phyloP scores from a whole-genome alignment of 2,797 vertebrate genomes.

The Melanotaenia parkinsoni region DNA sequence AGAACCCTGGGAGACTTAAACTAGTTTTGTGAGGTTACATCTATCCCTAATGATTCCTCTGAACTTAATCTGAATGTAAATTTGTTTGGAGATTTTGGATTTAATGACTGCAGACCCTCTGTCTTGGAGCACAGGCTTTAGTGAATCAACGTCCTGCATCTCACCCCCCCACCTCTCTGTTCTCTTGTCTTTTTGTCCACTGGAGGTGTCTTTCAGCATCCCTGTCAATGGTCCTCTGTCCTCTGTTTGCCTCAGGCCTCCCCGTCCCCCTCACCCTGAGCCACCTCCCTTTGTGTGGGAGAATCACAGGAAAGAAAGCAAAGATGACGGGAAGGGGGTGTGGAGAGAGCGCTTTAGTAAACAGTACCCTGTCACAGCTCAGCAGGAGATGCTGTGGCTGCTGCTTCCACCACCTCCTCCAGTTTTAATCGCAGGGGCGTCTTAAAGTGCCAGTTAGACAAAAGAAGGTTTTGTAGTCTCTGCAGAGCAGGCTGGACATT shows the following conservation, averaged over 20 bases:
- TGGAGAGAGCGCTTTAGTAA: slow-evolving; percentile 68
- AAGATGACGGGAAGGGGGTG: slow-evolving; percentile 37
- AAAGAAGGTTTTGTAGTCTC: slow-evolving; percentile 65
- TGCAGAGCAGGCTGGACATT: slow-evolving; percentile 46
- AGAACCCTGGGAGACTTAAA: slow-evolving; percentile 9
- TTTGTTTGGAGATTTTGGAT: slow-evolving; percentile 14
- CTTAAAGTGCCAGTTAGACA: slow-evolving; percentile 72
- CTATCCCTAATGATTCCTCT: neutral
- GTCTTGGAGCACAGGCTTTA: neutral
- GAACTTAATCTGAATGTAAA: slow-evolving; percentile 16
- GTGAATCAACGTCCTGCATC: slow-evolving; percentile 19
- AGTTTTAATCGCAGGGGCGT: slow-evolving; percentile 60
- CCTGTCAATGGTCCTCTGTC: slow-evolving; percentile 76
- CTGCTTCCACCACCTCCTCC: slow-evolving; percentile 45
- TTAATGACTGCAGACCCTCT: slow-evolving; percentile 10
- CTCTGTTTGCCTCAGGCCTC: slow-evolving; percentile 61
- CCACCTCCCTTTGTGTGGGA: slow-evolving; percentile 70
- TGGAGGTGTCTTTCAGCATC: slow-evolving; percentile 61
- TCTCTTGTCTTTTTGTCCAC: slow-evolving; percentile 15
- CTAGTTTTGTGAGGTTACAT: slow-evolving; percentile 7
- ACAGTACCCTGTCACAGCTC: slow-evolving; percentile 75
- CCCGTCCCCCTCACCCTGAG: slow-evolving; percentile 56
- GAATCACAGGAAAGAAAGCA: slow-evolving; percentile 71
- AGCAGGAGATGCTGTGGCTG: slow-evolving; percentile 57
- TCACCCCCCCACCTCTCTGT: slow-evolving; percentile 4